Conservation (phyloP, 1,140 invertebrate genomes). For the Aphelinus atriplicis region DNA sequence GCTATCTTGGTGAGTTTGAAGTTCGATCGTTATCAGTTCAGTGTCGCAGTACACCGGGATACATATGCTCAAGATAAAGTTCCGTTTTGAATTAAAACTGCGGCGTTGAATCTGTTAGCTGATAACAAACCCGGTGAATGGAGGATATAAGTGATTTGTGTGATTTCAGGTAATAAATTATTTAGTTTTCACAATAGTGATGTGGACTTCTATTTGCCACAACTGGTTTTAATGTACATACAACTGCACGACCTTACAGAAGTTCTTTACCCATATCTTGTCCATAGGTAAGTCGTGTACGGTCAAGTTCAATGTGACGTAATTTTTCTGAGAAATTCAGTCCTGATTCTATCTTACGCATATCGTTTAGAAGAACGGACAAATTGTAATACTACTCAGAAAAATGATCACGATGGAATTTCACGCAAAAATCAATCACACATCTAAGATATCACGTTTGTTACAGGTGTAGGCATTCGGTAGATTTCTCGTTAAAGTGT, state of each 20-base stretch:
- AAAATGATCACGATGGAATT: neutral
- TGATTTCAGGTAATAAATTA: constrained; percentile 84
- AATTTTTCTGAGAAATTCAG: no score
- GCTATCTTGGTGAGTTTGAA: constrained; percentile 83
- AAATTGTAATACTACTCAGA: neutral
- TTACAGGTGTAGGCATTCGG: constrained; percentile 88
- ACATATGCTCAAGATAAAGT: no score
- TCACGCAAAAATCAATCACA: constrained; percentile 6
- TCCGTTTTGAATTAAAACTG: no score
- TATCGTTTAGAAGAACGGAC: no score
- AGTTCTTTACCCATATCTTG: constrained; percentile 92
- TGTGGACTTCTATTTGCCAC: constrained; percentile 97
- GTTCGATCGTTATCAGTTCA: neutral
- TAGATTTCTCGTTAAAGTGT: constrained; percentile 94
- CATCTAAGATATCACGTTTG: neutral
- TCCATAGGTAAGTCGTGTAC: constrained; percentile 76
- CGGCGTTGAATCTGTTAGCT: no score
- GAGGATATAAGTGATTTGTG: neutral
- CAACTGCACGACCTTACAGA: constrained; percentile 97
- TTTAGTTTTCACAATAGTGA: constrained; percentile 93
- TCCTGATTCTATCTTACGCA: no score
- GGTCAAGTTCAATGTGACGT: neutral
- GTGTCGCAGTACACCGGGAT: no score
- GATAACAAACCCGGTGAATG: no score
- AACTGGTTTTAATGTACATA: constrained; percentile 98